phyloP scores from a whole-genome alignment of 1,140 invertebrate genomes.

The Grapholita molesta region DNA sequence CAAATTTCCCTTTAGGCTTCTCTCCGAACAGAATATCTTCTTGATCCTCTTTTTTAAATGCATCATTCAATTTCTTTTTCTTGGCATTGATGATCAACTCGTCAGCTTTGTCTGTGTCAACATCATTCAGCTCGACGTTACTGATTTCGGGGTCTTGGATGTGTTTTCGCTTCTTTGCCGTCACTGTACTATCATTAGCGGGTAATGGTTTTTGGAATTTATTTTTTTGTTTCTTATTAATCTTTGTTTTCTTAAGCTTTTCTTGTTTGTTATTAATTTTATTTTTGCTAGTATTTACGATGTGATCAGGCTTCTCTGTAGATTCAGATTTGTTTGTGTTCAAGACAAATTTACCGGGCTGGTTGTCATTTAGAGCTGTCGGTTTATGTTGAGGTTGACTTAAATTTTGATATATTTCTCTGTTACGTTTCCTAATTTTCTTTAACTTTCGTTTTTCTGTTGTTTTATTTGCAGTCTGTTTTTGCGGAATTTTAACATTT shows the following conservation, averaged over 20 bases:
- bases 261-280: neutral
- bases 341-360: neutral
- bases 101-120: constrained; percentile 43
- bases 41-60: constrained; percentile 43
- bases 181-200: neutral
- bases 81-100: constrained; percentile 50
- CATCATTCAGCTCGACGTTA: constrained; percentile 19
- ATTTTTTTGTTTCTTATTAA: neutral
- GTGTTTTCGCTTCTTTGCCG: constrained; percentile 16
- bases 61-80: constrained; percentile 47
- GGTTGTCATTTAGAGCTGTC: neutral
- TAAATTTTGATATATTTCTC: neutral
- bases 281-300: neutral
- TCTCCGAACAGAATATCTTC: constrained; percentile 42
- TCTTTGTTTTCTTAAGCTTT: neutral
- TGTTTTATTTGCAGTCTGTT: neutral
- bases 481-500: neutral
- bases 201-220: neutral
- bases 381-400: neutral
- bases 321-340: neutral
- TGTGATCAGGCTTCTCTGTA: neutral
- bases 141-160: constrained; percentile 20
- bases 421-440: neutral
- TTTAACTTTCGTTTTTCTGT: neutral
- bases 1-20: constrained; percentile 9